Evolutionary conservation across 1,140 invertebrate species (phyloP), one percentile per base, ranked within the genome.

Genomic region (Tetramorium simillimum): DNA sequence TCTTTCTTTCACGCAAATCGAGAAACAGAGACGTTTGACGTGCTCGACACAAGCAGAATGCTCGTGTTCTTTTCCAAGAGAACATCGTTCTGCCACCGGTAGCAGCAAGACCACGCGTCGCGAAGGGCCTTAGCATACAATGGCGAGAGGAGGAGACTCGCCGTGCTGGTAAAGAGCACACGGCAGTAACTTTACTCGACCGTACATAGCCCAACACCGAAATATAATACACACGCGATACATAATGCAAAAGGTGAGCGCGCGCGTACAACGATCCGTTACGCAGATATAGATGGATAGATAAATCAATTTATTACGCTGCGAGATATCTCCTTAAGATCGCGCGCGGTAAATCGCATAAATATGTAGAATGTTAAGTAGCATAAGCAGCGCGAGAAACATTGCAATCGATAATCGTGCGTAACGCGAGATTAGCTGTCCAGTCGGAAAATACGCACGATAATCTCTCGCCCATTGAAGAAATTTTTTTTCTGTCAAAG

Each of bases 91-190:
- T 67, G 40, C 77, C 33, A 81, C 43, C 65, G 65, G 85, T 86
- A 86, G 85, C 85, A 46, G 49, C 33, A 43, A 82, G 77, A 86
- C 77, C 65, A 63, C 85, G 76, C 77, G 85, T 86, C 85, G 77
- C 78, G 56, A 82, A 82, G 85, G 43, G 73, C 67, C 76, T 86
- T 86, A 86, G 77, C 85, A 87, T 87, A 87, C 80, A 85, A 84
- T 87, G 46, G 86, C 65, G 80, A 85, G 69, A 75, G 78, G 60
- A 85, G 78, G 65, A 84, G 85, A 24, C 33, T 21, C 58, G 69
- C 24, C 69, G 80, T 40, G 53, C 21, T 60, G 40, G 80, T 37
- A 84, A 84, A 84, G 80, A 84, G 53, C 80, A 84, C 28, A 33
- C 56, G 69, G 80, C 69, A 60, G 40, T 84, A 84, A 84, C 70